Conservation (phyloP, 2,113 vertebrate species). For the Hiodon alosoides region DNA sequence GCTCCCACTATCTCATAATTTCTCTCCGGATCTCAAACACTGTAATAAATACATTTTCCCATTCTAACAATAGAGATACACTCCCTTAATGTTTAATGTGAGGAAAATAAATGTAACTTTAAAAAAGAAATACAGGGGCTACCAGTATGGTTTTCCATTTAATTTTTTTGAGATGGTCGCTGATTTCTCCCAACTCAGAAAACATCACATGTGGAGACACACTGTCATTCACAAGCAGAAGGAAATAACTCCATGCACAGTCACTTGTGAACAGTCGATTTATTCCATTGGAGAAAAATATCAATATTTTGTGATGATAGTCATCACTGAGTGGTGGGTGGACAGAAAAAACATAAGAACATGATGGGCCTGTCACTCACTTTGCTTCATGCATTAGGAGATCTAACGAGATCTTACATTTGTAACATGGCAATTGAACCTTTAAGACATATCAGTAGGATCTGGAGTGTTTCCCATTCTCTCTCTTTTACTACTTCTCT, state of each 20-base stretch:
- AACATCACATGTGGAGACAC: neutral
- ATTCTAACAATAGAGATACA: too few species aligned
- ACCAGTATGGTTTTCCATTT: too few species aligned
- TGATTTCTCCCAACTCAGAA: neutral
- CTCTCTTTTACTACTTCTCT: constrained; percentile 6
- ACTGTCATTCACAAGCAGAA: neutral
- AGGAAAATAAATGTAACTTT: too few species aligned
- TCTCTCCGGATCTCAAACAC: too few species aligned
- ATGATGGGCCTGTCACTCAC: constrained; percentile 1
- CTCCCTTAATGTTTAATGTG: too few species aligned
- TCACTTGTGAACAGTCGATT: constrained; percentile 22
- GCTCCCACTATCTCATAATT: too few species aligned
- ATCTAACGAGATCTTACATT: neutral
- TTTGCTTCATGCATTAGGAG: constrained; percentile 5
- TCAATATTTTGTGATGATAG: constrained; percentile 6
- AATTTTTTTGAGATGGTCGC: too few species aligned
- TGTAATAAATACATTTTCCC: too few species aligned
- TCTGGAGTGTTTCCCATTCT: neutral
- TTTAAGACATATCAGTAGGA: constrained; percentile 19
- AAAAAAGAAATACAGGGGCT: too few species aligned
- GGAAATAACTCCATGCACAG: constrained; percentile 15
- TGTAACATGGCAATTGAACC: constrained; percentile 8
- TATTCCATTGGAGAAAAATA: constrained; percentile 19
- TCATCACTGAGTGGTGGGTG: constrained; percentile 6
- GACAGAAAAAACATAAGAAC: constrained; percentile 17